These are phyloP conservation scores for Xylocopa sonorina DNA, from an alignment of 1,140 invertebrate genomes.

Conservation along the genomic window DNA sequence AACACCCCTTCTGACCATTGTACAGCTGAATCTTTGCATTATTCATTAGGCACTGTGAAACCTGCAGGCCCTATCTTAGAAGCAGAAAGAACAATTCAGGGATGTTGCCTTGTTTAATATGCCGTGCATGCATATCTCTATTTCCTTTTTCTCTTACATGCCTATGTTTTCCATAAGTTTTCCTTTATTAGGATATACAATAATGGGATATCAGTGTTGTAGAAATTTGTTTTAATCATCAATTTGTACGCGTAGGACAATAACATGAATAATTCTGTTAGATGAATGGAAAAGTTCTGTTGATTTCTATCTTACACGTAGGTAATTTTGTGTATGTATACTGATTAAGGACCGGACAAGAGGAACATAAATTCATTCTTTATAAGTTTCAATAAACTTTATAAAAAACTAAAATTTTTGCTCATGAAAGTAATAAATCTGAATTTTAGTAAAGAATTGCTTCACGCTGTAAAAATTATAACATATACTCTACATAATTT, in stretches of 20 bases:
- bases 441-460: no score
- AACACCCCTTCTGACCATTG: conserved; percentile 54
- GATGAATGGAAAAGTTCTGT: no score
- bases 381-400: no score
- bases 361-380: no score
- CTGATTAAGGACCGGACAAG: no score
- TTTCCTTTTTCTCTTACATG: conserved; percentile 43
- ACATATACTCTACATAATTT: no score
- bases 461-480: no score
- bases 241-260: background rate
- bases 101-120: conserved; percentile 58
- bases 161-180: conserved; percentile 31
- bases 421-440: no score
- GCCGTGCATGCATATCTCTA: conserved; percentile 49
- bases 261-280: no score
- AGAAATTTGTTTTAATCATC: conserved; percentile 3
- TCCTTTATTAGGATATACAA: conserved; percentile 22
- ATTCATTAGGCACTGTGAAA: conserved; percentile 63
- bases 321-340: no score
- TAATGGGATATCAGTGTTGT: background rate
- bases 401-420: no score
- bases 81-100: conserved; percentile 60
- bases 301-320: no score
- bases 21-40: conserved; percentile 62
- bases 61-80: conserved; percentile 44